A percentile compares a stretch with the other conserved stretches of the same genome.
These are phyloP conservation scores for Drosophila setosimentum DNA, from an alignment of 2,888 invertebrate genomes.

Conservation along the genomic window DNA sequence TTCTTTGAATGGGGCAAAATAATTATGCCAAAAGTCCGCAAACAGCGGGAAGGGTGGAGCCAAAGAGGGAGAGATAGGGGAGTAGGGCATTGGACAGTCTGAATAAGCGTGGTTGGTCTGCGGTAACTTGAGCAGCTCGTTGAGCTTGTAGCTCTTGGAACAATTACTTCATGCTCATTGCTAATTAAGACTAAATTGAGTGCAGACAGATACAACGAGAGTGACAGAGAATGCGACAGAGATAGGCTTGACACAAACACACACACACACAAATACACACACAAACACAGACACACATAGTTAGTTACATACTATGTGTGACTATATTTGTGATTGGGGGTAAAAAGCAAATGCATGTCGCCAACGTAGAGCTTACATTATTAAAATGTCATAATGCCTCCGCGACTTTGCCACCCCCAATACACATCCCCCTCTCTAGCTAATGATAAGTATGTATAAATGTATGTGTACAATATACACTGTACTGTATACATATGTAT, in stretches of 20 bases:
- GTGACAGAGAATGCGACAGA: background rate
- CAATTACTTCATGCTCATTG: constrained; percentile 79
- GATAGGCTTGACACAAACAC: background rate
- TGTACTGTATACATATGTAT: background rate
- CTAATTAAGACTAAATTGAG: constrained; percentile 81
- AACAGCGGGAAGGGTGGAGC: background rate
- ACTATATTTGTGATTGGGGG: constrained; percentile 43
- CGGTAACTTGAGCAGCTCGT: constrained; percentile 68
- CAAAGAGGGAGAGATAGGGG: background rate
- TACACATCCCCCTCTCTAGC: background rate
- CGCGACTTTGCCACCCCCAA: constrained; percentile 34
- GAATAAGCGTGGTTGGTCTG: constrained; percentile 18
- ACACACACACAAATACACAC: background rate
- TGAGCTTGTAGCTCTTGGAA: constrained; percentile 71
- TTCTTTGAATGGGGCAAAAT: constrained; percentile 60
- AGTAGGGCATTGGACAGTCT: constrained; percentile 9
- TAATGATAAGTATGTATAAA: background rate
- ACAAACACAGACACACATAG: background rate
- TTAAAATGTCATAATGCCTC: constrained; percentile 67
- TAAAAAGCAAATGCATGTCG: constrained; percentile 67
- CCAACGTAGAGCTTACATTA: constrained; percentile 62
- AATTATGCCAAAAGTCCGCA: constrained; percentile 68
- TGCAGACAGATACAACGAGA: constrained; percentile 36
- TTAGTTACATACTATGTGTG: constrained; percentile 14
- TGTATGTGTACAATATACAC: background rate